Percentiles rank a stretch among this genome's conserved stretches.
Evolutionary conservation across 2,113 vertebrate genomes (phyloP).

Genomic region (Okapia johnstoni): DNA sequence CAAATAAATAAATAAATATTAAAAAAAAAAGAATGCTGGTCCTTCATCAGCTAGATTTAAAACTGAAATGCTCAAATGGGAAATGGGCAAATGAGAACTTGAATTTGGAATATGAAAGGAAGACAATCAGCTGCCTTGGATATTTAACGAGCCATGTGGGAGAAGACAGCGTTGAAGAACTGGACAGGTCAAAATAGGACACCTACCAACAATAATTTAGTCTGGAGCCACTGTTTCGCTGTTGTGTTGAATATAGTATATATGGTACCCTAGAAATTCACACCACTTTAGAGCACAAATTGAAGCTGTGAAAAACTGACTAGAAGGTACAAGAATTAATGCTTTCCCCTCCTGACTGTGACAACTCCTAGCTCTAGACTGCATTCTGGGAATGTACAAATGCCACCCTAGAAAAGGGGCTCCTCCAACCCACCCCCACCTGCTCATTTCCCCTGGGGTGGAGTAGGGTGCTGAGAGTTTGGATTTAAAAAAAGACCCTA

Average conservation of each 20-base stretch:
- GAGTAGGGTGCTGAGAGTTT: background rate
- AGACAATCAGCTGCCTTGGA: background rate
- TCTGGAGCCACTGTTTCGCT: background rate
- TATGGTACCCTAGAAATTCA: background rate
- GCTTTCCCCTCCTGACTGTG: background rate
- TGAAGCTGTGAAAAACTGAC: background rate
- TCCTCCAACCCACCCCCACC: background rate
- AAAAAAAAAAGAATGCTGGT: background rate
- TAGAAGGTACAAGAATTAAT: background rate
- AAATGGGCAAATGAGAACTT: background rate
- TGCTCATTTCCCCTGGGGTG: background rate
- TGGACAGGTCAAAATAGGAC: background rate
- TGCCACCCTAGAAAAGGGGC: background rate
- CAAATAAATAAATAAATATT: background rate
- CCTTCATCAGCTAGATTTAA: background rate
- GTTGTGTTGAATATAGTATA: no score
- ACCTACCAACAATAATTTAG: no score
- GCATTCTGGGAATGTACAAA: background rate
- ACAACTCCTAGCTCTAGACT: background rate
- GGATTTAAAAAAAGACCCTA: background rate
- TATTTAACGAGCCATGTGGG: background rate
- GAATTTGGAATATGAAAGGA: background rate
- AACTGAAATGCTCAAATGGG: background rate
- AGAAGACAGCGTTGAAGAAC: background rate
- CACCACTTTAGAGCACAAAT: background rate